A percentile compares a stretch with the other conserved stretches of the same genome.
Conservation (phyloP, 2,888 invertebrate species). For the Imbricaverruca yamaguchii region DNA sequence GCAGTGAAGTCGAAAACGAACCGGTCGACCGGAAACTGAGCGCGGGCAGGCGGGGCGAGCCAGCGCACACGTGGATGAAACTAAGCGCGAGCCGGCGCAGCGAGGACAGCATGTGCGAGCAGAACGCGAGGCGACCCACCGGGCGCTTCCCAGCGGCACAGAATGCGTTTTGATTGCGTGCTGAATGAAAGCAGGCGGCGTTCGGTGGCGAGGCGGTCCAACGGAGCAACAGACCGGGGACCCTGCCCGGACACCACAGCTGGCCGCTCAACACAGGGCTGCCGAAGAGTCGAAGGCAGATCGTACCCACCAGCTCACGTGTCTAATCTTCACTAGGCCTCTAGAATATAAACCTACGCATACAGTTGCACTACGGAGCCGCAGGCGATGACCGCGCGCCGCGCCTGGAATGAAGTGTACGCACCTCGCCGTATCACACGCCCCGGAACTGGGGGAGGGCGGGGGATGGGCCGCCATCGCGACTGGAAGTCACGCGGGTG, state of each 20-base stretch:
- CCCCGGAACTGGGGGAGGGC: neutral
- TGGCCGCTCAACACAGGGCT: neutral
- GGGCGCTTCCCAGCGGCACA: neutral
- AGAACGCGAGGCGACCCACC: too few species aligned
- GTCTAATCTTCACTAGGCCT: neutral
- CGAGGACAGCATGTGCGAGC: neutral
- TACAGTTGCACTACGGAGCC: neutral
- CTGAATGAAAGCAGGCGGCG: neutral
- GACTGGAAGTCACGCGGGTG: neutral
- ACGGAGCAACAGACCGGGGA: neutral
- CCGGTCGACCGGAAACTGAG: neutral
- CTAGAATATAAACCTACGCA: slow-evolving; percentile 7
- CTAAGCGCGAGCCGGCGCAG: neutral
- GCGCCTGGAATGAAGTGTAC: slow-evolving; percentile 10
- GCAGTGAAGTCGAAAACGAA: neutral
- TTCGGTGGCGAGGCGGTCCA: neutral
- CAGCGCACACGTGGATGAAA: neutral
- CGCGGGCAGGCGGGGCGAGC: neutral
- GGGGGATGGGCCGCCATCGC: neutral
- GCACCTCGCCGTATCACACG: neutral
- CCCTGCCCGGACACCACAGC: neutral
- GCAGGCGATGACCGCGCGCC: neutral
- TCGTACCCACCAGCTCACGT: neutral
- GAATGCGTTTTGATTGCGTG: slow-evolving; percentile 5
- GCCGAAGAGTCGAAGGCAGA: neutral